Percentiles rank a stretch among this genome's conserved stretches.
phyloP scores from a whole-genome alignment of 1,140 invertebrate genomes.

The Pseudachorutes palmiensis region DNA sequence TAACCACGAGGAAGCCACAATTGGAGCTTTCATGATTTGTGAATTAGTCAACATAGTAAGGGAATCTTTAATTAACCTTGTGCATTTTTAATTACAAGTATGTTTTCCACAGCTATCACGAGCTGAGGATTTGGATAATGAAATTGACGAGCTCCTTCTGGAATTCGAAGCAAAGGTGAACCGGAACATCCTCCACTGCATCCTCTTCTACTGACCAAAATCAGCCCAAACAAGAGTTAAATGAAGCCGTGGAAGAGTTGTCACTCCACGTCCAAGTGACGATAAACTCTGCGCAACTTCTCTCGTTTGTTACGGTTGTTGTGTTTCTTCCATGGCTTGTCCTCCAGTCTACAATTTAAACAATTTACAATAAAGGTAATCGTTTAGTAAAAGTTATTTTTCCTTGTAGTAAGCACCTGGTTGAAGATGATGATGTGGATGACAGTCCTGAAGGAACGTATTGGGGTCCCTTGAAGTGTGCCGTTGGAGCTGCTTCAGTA shows the following conservation, averaged over 20 bases:
- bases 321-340: constrained; percentile 58
- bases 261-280: constrained; percentile 56
- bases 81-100: background rate
- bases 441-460: constrained; percentile 23
- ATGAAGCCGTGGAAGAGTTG: too few relatives aligned
- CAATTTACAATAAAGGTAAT: too few relatives aligned
- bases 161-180: constrained; percentile 88
- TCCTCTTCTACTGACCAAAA: constrained; percentile 23
- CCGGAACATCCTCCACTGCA: constrained; percentile 48
- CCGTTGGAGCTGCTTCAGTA: constrained; percentile 27
- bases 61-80: constrained; percentile 18
- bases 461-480: constrained; percentile 35
- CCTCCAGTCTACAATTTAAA: constrained; percentile 8
- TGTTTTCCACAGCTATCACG: constrained; percentile 68
- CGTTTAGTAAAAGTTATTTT: background rate
- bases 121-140: constrained; percentile 92
- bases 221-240: too few relatives aligned
- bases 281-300: constrained; percentile 71
- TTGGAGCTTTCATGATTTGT: constrained; percentile 96
- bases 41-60: constrained; percentile 82
- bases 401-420: constrained; percentile 1
- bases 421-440: constrained; percentile 2
- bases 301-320: constrained; percentile 74
- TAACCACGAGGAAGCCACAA: constrained; percentile 99
- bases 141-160: constrained; percentile 92